phyloP scores from a whole-genome alignment of 2,797 vertebrate genomes.

The Channallabes apus region DNA sequence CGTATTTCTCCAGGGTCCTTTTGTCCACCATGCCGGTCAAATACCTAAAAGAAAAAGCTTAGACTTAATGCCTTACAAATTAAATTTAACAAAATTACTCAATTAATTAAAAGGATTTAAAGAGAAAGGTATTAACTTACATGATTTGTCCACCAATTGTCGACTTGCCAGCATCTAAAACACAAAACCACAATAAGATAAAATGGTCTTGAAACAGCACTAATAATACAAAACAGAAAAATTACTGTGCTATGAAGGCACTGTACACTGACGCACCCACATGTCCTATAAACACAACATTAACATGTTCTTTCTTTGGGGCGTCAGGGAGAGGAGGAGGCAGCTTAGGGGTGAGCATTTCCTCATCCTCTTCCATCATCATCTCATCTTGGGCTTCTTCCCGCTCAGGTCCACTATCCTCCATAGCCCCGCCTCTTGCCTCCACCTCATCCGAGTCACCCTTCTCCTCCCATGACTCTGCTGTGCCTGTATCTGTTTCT shows the following conservation, averaged over 20 bases:
- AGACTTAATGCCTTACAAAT: not conserved
- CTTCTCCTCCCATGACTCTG: constrained; percentile 98
- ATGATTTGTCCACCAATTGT: constrained; percentile 99
- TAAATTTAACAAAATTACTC: too few relatives aligned
- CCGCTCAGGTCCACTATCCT: constrained; percentile 70
- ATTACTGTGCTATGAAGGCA: not conserved
- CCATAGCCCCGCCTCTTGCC: constrained; percentile 66
- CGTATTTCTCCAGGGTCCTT: constrained; percentile 98
- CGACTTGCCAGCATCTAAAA: constrained; percentile 94
- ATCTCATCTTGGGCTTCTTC: constrained; percentile 85
- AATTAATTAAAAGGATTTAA: not conserved
- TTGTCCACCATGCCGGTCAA: constrained; percentile 99
- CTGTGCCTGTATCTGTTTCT: constrained; percentile 89
- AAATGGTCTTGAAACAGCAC: not conserved
- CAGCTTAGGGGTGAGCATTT: constrained; percentile 87
- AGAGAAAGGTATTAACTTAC: constrained; percentile 74
- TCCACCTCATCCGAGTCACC: constrained; percentile 84
- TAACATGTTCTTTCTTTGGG: constrained; percentile 97
- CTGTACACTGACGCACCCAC: constrained; percentile 81
- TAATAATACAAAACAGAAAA: not conserved
- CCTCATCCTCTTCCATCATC: constrained; percentile 96
- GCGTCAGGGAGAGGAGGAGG: constrained; percentile 85
- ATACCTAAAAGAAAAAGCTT: constrained; percentile 77
- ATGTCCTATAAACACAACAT: constrained; percentile 98
- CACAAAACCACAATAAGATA: not conserved